These are phyloP conservation scores for Eledone cirrhosa DNA, from an alignment of 2,888 invertebrate genomes.

Conservation along the genomic window DNA sequence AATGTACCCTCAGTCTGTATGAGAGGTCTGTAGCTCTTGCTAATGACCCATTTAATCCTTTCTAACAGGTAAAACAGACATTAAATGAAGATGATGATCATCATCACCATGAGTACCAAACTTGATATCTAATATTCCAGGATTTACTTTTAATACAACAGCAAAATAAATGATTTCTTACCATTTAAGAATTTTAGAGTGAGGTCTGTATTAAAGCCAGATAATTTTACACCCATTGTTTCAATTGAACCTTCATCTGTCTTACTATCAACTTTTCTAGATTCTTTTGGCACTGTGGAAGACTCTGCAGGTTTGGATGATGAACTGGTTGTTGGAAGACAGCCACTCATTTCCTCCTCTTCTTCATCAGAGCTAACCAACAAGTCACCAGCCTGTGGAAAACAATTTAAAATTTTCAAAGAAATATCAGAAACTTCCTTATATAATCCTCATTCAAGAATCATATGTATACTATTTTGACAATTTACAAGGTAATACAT, in stretches of 20 bases:
- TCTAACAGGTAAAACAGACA: no score
- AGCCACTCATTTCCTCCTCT: constrained; percentile 26
- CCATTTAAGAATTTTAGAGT: constrained; percentile 49
- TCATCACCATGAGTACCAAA: no score
- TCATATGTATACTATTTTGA: no score
- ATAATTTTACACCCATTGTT: constrained; percentile 20
- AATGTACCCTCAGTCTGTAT: no score
- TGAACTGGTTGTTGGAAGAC: not conserved
- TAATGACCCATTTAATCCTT: no score
- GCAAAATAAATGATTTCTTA: constrained; percentile 16
- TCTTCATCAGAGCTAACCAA: constrained; percentile 29
- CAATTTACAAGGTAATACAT: no score
- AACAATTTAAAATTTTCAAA: no score
- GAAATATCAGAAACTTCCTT: no score
- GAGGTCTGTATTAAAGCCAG: constrained; percentile 37
- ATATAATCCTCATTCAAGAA: no score
- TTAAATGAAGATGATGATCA: no score
- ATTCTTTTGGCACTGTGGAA: not conserved
- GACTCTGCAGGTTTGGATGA: not conserved
- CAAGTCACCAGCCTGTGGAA: constrained; percentile 29
- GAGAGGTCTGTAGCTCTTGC: no score
- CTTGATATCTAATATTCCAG: not conserved
- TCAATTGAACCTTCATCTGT: constrained; percentile 14
- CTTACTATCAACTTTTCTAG: not conserved
- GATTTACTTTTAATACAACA: not conserved